These are phyloP conservation scores for Araneus ventricosus DNA, from an alignment of 1,140 invertebrate species.

Conservation along the genomic window DNA sequence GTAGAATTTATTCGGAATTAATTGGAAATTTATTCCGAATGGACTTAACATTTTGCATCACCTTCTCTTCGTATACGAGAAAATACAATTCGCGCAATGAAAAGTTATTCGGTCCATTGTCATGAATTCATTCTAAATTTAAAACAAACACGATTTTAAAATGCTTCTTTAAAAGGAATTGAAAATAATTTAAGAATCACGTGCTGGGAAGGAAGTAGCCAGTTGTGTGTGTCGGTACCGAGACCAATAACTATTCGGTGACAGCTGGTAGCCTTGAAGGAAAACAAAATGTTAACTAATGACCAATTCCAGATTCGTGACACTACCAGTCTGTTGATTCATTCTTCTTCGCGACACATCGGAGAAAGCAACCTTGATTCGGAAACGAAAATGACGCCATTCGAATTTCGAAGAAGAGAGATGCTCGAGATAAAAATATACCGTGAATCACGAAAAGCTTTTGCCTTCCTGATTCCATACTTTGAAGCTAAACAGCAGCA, in stretches of 20 bases:
- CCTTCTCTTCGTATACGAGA: no score
- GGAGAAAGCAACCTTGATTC: background rate
- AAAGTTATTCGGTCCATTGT: no score
- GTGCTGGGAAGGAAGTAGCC: background rate
- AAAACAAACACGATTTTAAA: no score
- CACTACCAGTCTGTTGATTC: background rate
- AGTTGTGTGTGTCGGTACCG: background rate
- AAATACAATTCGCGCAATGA: no score
- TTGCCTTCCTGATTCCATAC: background rate
- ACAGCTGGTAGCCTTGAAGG: background rate
- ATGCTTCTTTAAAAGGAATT: no score
- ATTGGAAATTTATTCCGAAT: no score
- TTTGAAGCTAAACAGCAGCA: background rate
- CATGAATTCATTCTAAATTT: no score
- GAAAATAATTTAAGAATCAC: background rate
- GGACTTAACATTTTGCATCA: no score
- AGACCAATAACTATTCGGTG: background rate
- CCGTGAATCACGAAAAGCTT: background rate
- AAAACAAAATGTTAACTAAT: constrained; percentile 2
- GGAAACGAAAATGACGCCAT: constrained; percentile 1
- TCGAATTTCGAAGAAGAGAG: background rate
- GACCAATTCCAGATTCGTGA: constrained; percentile 18
- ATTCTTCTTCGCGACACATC: background rate
- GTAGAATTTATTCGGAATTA: no score
- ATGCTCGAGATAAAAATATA: background rate